phyloP scores from a whole-genome alignment of 2,113 vertebrate genomes.

The Brevimyrus niger region DNA sequence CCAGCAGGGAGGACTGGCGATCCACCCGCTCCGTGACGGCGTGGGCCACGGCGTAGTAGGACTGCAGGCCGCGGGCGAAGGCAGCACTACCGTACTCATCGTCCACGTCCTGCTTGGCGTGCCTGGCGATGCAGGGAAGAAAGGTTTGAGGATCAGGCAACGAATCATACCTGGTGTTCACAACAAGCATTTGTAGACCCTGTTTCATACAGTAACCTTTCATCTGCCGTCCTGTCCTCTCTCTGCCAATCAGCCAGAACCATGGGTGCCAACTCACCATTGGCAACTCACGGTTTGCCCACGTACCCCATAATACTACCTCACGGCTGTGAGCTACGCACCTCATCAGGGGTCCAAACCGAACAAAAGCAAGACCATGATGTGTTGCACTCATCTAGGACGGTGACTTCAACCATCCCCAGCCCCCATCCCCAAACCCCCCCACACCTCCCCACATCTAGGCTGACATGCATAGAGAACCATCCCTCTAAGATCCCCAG shows the following conservation, averaged over 20 bases:
- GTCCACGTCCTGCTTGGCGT: slow-evolving; percentile 89
- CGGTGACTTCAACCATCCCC: neutral
- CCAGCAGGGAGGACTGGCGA: slow-evolving; percentile 80
- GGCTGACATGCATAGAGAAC: neutral
- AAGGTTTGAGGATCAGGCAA: no score
- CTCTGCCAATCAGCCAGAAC: neutral
- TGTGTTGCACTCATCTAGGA: neutral
- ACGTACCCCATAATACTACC: neutral
- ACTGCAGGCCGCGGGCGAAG: slow-evolving; percentile 78
- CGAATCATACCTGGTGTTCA: neutral
- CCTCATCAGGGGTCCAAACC: neutral
- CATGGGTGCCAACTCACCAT: neutral
- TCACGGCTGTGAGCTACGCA: neutral
- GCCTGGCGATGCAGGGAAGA: slow-evolving; percentile 50
- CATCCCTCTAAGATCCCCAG: neutral
- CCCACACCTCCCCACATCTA: neutral
- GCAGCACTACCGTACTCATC: slow-evolving; percentile 79
- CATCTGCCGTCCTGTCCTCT: neutral
- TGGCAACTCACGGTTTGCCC: neutral
- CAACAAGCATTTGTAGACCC: neutral
- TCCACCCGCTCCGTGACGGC: slow-evolving; percentile 89
- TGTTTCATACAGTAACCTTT: neutral
- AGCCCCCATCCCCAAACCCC: no score
- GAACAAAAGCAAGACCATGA: neutral
- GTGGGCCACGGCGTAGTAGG: slow-evolving; percentile 92